Conservation (phyloP, 2,113 vertebrate genomes). For the Macrotis lagotis region DNA sequence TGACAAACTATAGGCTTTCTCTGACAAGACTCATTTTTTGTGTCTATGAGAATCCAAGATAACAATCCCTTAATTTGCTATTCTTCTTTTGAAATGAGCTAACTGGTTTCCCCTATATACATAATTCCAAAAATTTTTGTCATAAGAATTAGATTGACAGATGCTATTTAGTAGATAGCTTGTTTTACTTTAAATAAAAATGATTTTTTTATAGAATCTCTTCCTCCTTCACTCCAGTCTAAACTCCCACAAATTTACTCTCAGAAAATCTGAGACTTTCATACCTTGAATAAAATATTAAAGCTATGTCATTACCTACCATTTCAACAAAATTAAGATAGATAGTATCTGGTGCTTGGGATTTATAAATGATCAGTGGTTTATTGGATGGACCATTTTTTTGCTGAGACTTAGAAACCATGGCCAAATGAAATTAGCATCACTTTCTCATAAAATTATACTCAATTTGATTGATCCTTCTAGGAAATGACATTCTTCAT, state of each 20-base stretch:
- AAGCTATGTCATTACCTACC: not conserved
- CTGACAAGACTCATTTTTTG: conserved; percentile 64
- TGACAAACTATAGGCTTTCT: conserved; percentile 62
- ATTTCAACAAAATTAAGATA: conserved; percentile 47
- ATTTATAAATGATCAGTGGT: not conserved
- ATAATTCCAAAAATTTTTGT: conserved; percentile 47
- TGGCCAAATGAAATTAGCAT: conserved; percentile 12
- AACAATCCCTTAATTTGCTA: conserved; percentile 53
- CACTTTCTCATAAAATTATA: conserved; percentile 17
- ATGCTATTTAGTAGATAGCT: conserved; percentile 38
- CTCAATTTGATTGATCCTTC: not conserved
- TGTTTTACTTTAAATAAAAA: not conserved
- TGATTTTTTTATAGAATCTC: not conserved
- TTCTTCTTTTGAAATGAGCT: conserved; percentile 61
- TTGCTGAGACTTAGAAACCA: not conserved
- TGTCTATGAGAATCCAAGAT: conserved; percentile 65
- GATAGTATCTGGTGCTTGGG: not conserved
- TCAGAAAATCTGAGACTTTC: not conserved
- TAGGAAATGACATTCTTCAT: not conserved
- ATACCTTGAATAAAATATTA: not conserved
- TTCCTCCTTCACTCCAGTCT: not conserved
- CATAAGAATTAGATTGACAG: conserved; percentile 44
- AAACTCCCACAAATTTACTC: conserved; percentile 2
- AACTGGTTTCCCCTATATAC: conserved; percentile 53
- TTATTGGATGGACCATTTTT: not conserved